Evolutionary conservation across 2,113 vertebrate genomes (phyloP).

Genomic region (Actinemys pallida): DNA sequence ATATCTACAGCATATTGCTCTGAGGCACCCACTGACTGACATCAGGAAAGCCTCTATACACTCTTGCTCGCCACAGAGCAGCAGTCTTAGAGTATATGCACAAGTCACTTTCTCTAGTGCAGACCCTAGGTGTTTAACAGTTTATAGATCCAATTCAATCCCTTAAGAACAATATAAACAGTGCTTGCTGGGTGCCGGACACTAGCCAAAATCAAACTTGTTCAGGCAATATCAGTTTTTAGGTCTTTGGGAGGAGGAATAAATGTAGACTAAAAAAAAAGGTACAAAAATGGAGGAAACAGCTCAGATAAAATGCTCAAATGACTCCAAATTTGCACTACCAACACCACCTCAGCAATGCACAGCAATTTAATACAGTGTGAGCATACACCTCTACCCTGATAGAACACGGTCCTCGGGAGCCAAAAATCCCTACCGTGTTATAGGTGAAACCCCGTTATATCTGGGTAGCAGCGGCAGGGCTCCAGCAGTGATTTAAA

Average conservation of each 20-base stretch:
- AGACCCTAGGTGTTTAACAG: background rate
- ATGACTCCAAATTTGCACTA: background rate
- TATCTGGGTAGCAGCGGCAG: too few species aligned
- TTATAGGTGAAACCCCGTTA: too few species aligned
- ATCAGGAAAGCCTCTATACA: background rate
- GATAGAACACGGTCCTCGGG: too few species aligned
- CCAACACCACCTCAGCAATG: fast-evolving
- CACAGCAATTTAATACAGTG: background rate
- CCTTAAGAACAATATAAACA: background rate
- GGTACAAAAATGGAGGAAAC: background rate
- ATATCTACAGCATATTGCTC: background rate
- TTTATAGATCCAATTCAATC: background rate
- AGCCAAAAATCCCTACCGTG: too few species aligned
- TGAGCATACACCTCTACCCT: background rate
- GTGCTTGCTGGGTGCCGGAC: background rate
- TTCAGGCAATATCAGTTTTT: background rate
- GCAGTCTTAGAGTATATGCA: background rate
- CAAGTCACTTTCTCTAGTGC: background rate
- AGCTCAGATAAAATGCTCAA: background rate
- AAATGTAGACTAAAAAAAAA: background rate
- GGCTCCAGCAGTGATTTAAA: too few species aligned
- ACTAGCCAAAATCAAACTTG: background rate
- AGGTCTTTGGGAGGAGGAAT: background rate
- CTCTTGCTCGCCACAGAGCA: background rate
- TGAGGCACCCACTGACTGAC: background rate